A percentile compares a stretch with the other conserved stretches of the same genome.
Evolutionary conservation across 2,888 invertebrate species (phyloP).

Genomic region (Limnephilus auricula): DNA sequence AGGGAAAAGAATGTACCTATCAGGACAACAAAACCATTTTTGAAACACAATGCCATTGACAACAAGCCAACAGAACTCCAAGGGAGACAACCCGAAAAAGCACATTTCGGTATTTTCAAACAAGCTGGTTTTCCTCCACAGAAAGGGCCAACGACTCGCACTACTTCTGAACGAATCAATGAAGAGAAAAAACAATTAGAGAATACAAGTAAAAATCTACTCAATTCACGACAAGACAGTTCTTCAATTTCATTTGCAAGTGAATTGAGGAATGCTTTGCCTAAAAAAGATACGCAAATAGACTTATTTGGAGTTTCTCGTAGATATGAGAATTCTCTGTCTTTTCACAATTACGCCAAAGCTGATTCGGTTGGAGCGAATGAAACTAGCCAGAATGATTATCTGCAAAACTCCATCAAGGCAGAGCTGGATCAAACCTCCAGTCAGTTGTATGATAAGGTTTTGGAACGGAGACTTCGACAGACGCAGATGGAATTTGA

Average conservation of each 20-base stretch:
- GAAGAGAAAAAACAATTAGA: not conserved
- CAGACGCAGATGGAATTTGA: slow-evolving; percentile 55
- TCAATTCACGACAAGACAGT: not conserved
- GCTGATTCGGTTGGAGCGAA: not conserved
- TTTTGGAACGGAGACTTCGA: slow-evolving; percentile 42
- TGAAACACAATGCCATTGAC: not conserved
- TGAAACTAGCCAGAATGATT: not conserved
- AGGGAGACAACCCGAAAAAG: not conserved
- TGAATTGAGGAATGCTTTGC: not conserved
- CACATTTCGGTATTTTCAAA: not conserved
- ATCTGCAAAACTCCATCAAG: not conserved
- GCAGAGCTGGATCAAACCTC: not conserved
- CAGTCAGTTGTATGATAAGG: not conserved
- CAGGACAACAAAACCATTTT: not conserved
- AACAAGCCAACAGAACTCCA: not conserved
- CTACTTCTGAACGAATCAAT: not conserved
- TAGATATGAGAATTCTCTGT: not conserved
- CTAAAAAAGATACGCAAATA: not conserved
- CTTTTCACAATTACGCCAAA: not conserved
- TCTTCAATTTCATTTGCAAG: not conserved
- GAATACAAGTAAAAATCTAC: not conserved
- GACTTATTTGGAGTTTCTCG: not conserved
- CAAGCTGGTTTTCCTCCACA: not conserved
- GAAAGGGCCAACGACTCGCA: not conserved
- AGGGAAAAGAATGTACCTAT: not conserved